phyloP scores from a whole-genome alignment of 2,113 vertebrate genomes.

The Notarius quadriscutis region DNA sequence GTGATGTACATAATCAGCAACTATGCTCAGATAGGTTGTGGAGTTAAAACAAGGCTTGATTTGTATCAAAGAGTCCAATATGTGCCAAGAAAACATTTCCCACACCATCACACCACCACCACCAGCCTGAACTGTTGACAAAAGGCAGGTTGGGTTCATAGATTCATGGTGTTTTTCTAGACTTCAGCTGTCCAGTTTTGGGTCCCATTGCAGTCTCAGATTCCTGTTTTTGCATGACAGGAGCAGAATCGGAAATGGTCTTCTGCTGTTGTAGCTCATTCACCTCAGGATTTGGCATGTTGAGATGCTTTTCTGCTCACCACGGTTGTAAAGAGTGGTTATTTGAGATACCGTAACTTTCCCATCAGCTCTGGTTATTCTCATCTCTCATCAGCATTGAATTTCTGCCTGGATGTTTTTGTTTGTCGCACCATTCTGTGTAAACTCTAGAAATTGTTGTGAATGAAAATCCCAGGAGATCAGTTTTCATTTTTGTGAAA shows the following conservation, averaged over 20 bases:
- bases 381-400: neutral
- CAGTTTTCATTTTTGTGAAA: neutral
- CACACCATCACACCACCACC: too few species aligned
- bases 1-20: neutral
- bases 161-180: neutral
- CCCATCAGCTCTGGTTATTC: neutral
- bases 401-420: neutral
- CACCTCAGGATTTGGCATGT: too few species aligned
- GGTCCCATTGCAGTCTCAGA: neutral
- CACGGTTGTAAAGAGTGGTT: too few species aligned
- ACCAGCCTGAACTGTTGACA: too few species aligned
- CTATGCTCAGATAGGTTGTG: neutral
- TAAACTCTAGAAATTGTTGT: too few species aligned
- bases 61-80: neutral
- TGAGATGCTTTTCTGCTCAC: too few species aligned
- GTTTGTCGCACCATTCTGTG: too few species aligned
- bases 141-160: too few species aligned
- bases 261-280: neutral
- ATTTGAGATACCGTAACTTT: neutral
- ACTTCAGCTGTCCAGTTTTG: neutral
- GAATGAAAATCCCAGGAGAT: neutral
- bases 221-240: neutral
- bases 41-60: neutral
- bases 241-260: neutral
- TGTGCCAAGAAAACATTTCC: neutral